These are phyloP conservation scores for Dolichomitus sp. DNA, from an alignment of 2,888 invertebrate species.

Conservation along the genomic window DNA sequence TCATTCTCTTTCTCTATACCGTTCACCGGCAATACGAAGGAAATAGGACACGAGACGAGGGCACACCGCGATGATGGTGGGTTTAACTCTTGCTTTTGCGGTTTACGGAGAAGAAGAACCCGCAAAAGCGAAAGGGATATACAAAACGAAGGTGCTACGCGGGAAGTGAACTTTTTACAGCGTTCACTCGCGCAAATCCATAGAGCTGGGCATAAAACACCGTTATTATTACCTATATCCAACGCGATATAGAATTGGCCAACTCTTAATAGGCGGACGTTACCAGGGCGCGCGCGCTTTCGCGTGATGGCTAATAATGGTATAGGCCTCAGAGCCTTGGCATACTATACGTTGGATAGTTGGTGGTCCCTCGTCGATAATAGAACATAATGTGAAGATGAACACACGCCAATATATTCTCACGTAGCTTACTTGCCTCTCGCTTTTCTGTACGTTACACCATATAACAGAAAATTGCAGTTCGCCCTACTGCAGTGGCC, in stretches of 20 bases:
- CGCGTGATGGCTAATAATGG: slow-evolving; percentile 56
- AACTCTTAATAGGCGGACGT: slow-evolving; percentile 69
- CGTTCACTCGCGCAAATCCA: slow-evolving; percentile 57
- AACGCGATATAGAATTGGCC: slow-evolving; percentile 69
- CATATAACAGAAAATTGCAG: slow-evolving; percentile 59
- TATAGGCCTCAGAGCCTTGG: slow-evolving; percentile 25
- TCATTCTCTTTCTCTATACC: background rate
- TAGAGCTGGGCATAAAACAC: slow-evolving; percentile 44
- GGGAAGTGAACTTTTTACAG: slow-evolving; percentile 69
- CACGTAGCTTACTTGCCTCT: slow-evolving; percentile 7
- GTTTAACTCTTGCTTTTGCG: slow-evolving; percentile 65
- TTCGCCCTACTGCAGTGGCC: slow-evolving; percentile 19
- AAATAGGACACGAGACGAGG: slow-evolving; percentile 21
- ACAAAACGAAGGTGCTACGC: slow-evolving; percentile 14
- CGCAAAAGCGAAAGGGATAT: slow-evolving; percentile 22
- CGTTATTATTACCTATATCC: slow-evolving; percentile 76
- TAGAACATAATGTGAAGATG: slow-evolving; percentile 62
- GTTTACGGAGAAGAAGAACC: slow-evolving; percentile 63
- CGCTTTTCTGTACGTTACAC: slow-evolving; percentile 37
- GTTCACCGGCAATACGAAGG: background rate
- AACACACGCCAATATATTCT: slow-evolving; percentile 48
- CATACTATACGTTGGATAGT: slow-evolving; percentile 14
- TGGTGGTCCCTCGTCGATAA: slow-evolving; percentile 47
- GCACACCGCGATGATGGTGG: slow-evolving; percentile 1
- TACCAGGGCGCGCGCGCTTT: slow-evolving; percentile 16